Evolutionary conservation across 2,113 vertebrate genomes (phyloP), one percentile per base, ranked within the genome.

Genomic region (Scomber scombrus): DNA sequence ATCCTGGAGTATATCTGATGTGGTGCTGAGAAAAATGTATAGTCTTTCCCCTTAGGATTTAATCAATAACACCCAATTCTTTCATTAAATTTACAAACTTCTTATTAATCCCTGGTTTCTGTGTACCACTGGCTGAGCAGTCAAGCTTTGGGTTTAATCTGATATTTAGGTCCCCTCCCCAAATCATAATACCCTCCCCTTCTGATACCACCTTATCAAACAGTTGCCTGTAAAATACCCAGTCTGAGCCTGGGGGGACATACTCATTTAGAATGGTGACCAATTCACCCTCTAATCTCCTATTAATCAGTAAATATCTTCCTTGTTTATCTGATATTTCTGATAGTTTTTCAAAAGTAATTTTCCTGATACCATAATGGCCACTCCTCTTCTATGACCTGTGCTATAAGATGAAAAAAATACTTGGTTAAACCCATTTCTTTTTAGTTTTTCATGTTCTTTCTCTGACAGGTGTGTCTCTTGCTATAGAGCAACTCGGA

Each of bases 371-470:
- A 64, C 16, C 15, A 47, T 0, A 16, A 64, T 64, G 0, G n/a
- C n/a, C n/a, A 54, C 51, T 19, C 51, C 51, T 23, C 6, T 5
- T 3, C 21, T 47, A 23, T 23, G 23, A 23, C 23, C 23, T 23
- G 23, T 23, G 2, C 23, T 23, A 23, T 23, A 23, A 23, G 23
- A 64, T 3, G 61, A 15, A 26, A 21, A 64, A 12, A 70, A 70
- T 11, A 70, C 0, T 11, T 55, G 50, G 5, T 34, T 34, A 15
- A 15, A 56, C 5, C 67, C 19, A 12, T 40, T 26, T 18, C 34
- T 70, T 8, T 45, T 46, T 18, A 70, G 67, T 3, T 56, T 69
- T 23, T 15, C 34, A 23, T 69, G 66, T 11, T 69, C 66, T 1
- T 2, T 55, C 8, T 69, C n/a, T 2, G 23, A 2, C 23, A 23